Conservation (phyloP, 1,140 invertebrate species). For the Vanessa atalanta region DNA sequence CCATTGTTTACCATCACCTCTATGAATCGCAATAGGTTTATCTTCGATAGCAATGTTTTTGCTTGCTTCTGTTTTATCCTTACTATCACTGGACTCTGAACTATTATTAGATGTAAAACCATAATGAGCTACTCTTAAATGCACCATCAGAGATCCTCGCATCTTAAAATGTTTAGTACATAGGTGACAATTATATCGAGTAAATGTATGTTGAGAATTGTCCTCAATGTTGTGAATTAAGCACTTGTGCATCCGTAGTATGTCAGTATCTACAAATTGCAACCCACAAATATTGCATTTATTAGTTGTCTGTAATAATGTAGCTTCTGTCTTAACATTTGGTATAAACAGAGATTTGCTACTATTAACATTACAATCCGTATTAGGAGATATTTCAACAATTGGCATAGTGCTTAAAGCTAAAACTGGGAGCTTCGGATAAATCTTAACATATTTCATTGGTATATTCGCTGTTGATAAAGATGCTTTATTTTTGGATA, state of each 20-base stretch:
- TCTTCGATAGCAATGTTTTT: conserved; percentile 40
- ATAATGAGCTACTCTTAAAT: conserved; percentile 89
- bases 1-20: conserved; percentile 83
- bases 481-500: conserved; percentile 68
- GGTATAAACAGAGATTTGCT: conserved; percentile 45
- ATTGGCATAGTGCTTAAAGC: conserved; percentile 69
- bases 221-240: conserved; percentile 85
- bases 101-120: conserved; percentile 64
- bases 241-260: conserved; percentile 87
- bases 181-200: conserved; percentile 87
- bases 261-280: conserved; percentile 85
- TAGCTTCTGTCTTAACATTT: conserved; percentile 61
- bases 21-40: conserved; percentile 45
- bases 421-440: conserved; percentile 70
- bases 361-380: conserved; percentile 43
- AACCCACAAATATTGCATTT: conserved; percentile 87
- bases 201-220: conserved; percentile 74
- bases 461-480: conserved; percentile 50
- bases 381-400: conserved; percentile 59
- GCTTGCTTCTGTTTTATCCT: conserved; percentile 34
- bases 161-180: conserved; percentile 91
- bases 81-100: conserved; percentile 31
- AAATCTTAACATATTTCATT: conserved; percentile 75
- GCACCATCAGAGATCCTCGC: conserved; percentile 90
- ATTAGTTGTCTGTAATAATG: conserved; percentile 54